phyloP scores from a whole-genome alignment of 2,113 vertebrate species.

The Mustelus asterias region DNA sequence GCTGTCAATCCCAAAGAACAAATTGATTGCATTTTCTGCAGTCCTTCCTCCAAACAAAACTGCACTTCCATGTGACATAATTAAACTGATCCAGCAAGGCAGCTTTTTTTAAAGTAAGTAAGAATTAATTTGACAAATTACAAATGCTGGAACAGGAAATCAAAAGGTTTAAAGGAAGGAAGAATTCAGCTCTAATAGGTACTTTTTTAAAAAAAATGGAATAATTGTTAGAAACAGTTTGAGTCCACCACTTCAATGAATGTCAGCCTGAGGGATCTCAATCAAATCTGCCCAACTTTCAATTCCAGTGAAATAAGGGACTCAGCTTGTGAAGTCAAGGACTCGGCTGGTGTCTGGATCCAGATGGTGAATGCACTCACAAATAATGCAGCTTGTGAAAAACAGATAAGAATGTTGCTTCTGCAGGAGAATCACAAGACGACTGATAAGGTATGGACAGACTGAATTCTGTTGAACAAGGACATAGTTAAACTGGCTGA shows the following conservation, averaged over 20 bases:
- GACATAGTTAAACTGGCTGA: too few species aligned
- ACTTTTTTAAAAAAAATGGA: not conserved
- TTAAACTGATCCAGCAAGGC: not conserved
- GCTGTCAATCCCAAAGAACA: not conserved
- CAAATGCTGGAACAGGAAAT: not conserved
- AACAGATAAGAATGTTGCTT: too few species aligned
- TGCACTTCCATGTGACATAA: not conserved
- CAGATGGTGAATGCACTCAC: not conserved
- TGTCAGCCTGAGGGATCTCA: not conserved
- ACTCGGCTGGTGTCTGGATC: not conserved
- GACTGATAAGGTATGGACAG: too few species aligned
- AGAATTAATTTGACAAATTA: not conserved
- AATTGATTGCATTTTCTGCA: not conserved
- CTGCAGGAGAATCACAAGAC: too few species aligned
- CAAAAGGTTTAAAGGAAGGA: not conserved
- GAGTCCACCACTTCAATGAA: not conserved
- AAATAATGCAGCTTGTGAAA: not conserved
- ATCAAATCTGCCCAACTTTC: not conserved
- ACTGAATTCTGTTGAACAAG: too few species aligned
- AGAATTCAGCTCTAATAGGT: not conserved
- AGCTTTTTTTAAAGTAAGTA: not conserved
- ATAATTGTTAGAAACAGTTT: not conserved
- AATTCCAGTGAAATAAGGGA: not conserved
- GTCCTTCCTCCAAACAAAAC: not conserved
- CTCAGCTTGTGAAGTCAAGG: not conserved